Evolutionary conservation across 2,113 vertebrate genomes (phyloP).

Genomic region (Chaetodon trifascialis): DNA sequence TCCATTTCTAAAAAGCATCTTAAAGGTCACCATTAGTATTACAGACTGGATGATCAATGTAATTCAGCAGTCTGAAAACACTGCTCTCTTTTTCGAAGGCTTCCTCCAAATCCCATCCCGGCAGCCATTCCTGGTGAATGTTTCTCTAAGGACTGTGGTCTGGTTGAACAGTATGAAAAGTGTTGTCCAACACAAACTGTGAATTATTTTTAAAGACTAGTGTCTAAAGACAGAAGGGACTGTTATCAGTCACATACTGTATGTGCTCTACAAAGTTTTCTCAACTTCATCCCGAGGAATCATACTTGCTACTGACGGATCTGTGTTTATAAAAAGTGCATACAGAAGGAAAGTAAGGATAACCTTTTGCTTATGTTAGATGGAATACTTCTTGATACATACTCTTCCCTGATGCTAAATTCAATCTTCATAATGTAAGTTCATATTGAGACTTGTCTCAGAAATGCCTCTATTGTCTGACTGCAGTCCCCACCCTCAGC

Average conservation of each 20-base stretch:
- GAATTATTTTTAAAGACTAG: neutral
- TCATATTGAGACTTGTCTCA: neutral
- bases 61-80: neutral
- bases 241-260: neutral
- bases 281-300: neutral
- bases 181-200: neutral
- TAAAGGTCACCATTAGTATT: neutral
- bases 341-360: neutral
- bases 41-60: neutral
- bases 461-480: neutral
- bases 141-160: neutral
- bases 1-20: neutral
- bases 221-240: no score
- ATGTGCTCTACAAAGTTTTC: neutral
- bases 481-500: neutral
- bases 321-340: neutral
- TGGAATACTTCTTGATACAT: neutral
- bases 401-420: neutral
- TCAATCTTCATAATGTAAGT: neutral
- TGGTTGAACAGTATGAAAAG: neutral
- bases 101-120: neutral
- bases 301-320: neutral
- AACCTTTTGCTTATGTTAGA: neutral
- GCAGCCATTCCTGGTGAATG: neutral
- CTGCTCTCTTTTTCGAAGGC: neutral